Evolutionary conservation across 2,113 vertebrate species (phyloP).

Genomic region (Tamias sibiricus): DNA sequence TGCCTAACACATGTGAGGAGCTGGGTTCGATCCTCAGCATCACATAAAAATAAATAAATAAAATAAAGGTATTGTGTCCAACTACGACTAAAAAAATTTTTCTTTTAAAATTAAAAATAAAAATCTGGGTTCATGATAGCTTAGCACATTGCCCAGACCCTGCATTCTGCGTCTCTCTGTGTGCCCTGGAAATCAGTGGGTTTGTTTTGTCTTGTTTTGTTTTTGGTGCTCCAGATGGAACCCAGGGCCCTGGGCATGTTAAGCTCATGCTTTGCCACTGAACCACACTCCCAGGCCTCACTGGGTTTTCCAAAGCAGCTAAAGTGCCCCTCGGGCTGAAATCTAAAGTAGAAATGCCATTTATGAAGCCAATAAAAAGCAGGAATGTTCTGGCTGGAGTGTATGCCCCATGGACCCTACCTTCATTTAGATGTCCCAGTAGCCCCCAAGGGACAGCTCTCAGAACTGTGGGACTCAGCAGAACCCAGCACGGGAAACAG

Average conservation of each 20-base stretch:
- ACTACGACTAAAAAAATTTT: too few relatives aligned
- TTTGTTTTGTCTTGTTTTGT: background rate
- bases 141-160: background rate
- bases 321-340: background rate
- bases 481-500: background rate
- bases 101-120: too few relatives aligned
- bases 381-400: background rate
- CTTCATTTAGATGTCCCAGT: background rate
- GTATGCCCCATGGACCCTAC: background rate
- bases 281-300: background rate
- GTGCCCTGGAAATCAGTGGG: accelerated
- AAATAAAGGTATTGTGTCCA: too few relatives aligned
- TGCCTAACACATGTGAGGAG: too few relatives aligned
- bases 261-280: background rate
- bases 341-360: background rate
- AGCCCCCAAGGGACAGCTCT: background rate
- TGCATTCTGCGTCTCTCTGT: background rate
- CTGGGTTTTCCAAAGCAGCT: background rate
- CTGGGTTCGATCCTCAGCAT: too few relatives aligned
- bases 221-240: background rate
- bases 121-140: background rate
- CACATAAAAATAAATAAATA: too few relatives aligned
- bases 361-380: background rate
- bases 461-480: background rate
- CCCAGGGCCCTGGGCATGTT: background rate